phyloP scores from a whole-genome alignment of 2,113 vertebrate species.

The Cephalophus harveyi region DNA sequence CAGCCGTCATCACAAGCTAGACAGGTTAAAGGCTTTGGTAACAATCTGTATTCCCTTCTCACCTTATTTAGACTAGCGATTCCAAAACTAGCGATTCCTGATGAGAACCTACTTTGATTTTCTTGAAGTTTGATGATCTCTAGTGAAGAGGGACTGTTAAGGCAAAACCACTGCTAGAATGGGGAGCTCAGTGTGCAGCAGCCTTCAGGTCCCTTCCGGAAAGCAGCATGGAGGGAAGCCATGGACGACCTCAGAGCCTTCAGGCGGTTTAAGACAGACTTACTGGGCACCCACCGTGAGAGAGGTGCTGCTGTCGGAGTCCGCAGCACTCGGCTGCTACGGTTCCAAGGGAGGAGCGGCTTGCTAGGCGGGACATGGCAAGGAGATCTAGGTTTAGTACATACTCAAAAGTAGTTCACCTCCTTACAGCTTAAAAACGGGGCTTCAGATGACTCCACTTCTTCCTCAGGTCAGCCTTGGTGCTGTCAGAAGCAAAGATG shows the following conservation, averaged over 20 bases:
- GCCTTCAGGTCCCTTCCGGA: neutral
- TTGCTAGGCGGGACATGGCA: neutral
- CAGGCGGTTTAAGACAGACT: neutral
- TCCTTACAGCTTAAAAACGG: slow-evolving; percentile 43
- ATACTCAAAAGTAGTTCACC: neutral
- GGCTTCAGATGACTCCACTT: slow-evolving; percentile 87
- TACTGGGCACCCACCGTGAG: neutral
- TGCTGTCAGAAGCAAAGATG: slow-evolving; percentile 85
- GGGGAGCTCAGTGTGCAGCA: neutral
- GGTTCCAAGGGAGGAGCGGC: neutral
- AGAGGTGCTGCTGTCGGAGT: neutral
- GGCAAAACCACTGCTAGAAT: neutral
- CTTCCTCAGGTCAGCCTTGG: slow-evolving; percentile 87
- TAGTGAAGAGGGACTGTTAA: neutral
- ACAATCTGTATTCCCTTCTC: neutral
- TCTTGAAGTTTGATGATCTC: neutral
- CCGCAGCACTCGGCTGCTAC: neutral
- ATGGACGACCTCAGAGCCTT: neutral
- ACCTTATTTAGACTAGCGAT: neutral
- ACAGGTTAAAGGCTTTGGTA: neutral
- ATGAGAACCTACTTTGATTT: slow-evolving; percentile 16
- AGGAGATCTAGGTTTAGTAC: neutral
- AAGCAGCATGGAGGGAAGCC: neutral
- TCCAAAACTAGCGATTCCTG: neutral
- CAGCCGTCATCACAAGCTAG: neutral